Conservation (phyloP, 2,797 vertebrate species). For the Buphagus erythrorhynchus region DNA sequence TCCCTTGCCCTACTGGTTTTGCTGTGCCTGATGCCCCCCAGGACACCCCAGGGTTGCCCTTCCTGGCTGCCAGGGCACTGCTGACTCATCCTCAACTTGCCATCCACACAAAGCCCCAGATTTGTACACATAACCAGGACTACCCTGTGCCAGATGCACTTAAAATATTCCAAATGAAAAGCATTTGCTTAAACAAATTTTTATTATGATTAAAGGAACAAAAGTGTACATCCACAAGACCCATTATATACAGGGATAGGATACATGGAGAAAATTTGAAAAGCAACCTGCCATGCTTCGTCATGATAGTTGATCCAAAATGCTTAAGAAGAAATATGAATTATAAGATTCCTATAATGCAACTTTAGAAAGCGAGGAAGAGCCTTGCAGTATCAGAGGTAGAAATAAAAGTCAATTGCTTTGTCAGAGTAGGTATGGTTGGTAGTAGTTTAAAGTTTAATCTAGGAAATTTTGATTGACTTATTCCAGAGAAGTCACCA, state of each 20-base stretch:
- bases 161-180: neutral
- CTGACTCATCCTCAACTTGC: neutral
- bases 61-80: neutral
- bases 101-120: neutral
- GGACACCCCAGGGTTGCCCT: neutral
- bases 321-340: neutral
- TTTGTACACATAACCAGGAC: neutral
- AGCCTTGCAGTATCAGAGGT: neutral
- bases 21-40: neutral
- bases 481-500: neutral
- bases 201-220: constrained; percentile 28
- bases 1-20: rapidly evolving
- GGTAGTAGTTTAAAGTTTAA: neutral
- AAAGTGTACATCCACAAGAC: neutral
- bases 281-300: neutral
- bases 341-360: neutral
- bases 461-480: neutral
- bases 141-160: neutral
- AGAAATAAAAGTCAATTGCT: neutral
- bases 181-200: constrained; percentile 5
- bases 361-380: neutral
- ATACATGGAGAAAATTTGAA: neutral
- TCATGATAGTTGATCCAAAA: neutral
- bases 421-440: neutral
- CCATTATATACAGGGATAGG: neutral